phyloP scores from a whole-genome alignment of 1,140 invertebrate genomes.

The Brachionus asplanchnoidis region DNA sequence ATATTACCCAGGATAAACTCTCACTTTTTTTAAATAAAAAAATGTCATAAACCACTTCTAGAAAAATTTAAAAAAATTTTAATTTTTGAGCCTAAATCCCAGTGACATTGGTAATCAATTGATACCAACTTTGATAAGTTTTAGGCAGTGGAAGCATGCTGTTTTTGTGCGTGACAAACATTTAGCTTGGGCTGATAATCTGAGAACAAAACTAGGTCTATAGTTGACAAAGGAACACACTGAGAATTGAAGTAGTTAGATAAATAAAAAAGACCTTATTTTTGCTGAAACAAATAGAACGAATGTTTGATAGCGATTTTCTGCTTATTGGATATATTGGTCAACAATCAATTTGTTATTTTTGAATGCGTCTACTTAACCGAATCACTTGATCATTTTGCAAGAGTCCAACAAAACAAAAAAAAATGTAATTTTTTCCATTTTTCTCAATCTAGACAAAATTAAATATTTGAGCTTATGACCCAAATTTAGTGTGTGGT shows the following conservation, averaged over 20 bases:
- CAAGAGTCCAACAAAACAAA: not conserved
- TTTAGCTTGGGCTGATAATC: not conserved
- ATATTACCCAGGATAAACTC: no score
- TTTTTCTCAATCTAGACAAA: slow-evolving; percentile 15
- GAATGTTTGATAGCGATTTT: not conserved
- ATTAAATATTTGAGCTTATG: slow-evolving; percentile 9
- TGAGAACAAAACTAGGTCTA: not conserved
- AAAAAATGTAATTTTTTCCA: not conserved
- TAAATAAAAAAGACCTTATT: slow-evolving; percentile 2
- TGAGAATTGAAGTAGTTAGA: not conserved
- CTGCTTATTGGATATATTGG: slow-evolving; percentile 23
- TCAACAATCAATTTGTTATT: slow-evolving; percentile 20
- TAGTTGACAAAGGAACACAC: not conserved
- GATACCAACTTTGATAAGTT: no score
- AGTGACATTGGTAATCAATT: no score
- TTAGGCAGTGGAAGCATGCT: not conserved
- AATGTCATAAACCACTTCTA: no score
- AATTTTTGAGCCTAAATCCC: not conserved
- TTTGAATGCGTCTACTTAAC: slow-evolving; percentile 5
- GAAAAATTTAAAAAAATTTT: not conserved
- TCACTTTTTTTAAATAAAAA: no score
- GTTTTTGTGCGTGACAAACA: not conserved
- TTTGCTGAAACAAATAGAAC: not conserved
- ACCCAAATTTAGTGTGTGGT: not conserved
- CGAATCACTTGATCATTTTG: not conserved